phyloP scores from a whole-genome alignment of 2,888 invertebrate species.

The Drosophila mulleri region DNA sequence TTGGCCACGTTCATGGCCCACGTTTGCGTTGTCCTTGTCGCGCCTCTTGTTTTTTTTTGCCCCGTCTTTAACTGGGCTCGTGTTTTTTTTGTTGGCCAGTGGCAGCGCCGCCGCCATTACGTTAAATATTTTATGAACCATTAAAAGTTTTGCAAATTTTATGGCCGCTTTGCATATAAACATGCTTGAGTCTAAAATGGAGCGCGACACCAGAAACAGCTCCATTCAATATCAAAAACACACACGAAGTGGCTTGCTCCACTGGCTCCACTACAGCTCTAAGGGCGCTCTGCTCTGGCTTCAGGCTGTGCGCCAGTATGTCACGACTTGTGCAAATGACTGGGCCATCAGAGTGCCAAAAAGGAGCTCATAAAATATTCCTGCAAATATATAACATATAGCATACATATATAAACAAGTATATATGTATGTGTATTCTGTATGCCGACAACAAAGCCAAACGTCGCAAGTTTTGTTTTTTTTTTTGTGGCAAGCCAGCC shows the following conservation, averaged over 20 bases:
- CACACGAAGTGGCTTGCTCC: conserved; percentile 9
- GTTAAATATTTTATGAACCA: conserved; percentile 82
- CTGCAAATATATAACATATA: conserved; percentile 42
- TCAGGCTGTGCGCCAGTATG: conserved; percentile 61
- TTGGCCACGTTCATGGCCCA: conserved; percentile 23
- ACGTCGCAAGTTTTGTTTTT: background rate
- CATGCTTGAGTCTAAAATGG: conserved; percentile 44
- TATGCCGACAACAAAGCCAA: conserved; percentile 52
- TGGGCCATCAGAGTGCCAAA: conserved; percentile 77
- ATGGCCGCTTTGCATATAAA: conserved; percentile 79
- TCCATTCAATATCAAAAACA: conserved; percentile 35
- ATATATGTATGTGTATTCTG: conserved; percentile 8
- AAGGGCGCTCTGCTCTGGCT: conserved; percentile 6
- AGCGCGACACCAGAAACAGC: conserved; percentile 55
- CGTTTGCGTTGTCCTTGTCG: conserved; percentile 24
- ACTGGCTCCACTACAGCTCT: background rate
- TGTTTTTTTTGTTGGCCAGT: conserved; percentile 32
- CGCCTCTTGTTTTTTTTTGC: conserved; percentile 34
- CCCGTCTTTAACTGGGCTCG: conserved; percentile 66
- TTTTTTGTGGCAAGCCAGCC: conserved; percentile 5
- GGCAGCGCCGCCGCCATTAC: conserved; percentile 61
- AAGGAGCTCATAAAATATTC: conserved; percentile 76
- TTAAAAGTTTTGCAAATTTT: conserved; percentile 81
- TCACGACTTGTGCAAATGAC: conserved; percentile 78
- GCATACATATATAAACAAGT: background rate